Conservation (phyloP, 2,113 vertebrate species). For the Callionymus lyra region DNA sequence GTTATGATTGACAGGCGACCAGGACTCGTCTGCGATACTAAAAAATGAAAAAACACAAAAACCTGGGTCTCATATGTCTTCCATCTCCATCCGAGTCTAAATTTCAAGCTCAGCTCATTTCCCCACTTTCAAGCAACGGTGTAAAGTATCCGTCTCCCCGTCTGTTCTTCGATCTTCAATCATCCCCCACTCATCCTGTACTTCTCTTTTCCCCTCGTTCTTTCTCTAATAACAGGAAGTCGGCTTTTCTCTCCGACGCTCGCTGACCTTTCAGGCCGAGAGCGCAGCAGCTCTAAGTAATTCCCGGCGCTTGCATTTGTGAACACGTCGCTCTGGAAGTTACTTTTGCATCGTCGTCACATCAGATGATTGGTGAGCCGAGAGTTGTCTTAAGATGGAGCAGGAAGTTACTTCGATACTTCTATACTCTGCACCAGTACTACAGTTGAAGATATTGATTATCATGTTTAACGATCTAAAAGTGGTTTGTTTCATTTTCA, state of each 20-base stretch:
- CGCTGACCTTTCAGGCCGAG: slow-evolving; percentile 29
- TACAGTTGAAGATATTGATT: too few relatives aligned
- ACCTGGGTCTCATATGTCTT: slow-evolving; percentile 32
- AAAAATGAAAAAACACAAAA: slow-evolving; percentile 14
- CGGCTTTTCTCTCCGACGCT: slow-evolving; percentile 27
- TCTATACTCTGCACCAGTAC: too few relatives aligned
- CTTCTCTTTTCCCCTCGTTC: slow-evolving; percentile 8
- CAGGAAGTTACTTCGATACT: too few relatives aligned
- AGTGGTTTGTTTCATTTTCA: too few relatives aligned
- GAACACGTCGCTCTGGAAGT: too few relatives aligned
- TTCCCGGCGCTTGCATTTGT: slow-evolving; percentile 21
- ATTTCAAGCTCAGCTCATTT: slow-evolving; percentile 33
- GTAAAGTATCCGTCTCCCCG: slow-evolving; percentile 26
- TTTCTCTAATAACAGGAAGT: slow-evolving; percentile 46
- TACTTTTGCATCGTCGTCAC: too few relatives aligned
- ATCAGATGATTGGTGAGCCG: too few relatives aligned
- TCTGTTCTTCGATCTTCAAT: slow-evolving; percentile 36
- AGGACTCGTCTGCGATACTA: slow-evolving; percentile 6
- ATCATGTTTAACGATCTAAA: too few relatives aligned
- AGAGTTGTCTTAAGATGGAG: too few relatives aligned
- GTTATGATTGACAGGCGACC: too few relatives aligned
- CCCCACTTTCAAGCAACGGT: slow-evolving; percentile 25
- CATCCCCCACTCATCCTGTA: slow-evolving; percentile 16
- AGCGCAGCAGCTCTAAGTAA: slow-evolving; percentile 31
- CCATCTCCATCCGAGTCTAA: slow-evolving; percentile 21